Evolutionary conservation across 2,797 vertebrate species (phyloP).

Genomic region (Tokudaia muenninki): DNA sequence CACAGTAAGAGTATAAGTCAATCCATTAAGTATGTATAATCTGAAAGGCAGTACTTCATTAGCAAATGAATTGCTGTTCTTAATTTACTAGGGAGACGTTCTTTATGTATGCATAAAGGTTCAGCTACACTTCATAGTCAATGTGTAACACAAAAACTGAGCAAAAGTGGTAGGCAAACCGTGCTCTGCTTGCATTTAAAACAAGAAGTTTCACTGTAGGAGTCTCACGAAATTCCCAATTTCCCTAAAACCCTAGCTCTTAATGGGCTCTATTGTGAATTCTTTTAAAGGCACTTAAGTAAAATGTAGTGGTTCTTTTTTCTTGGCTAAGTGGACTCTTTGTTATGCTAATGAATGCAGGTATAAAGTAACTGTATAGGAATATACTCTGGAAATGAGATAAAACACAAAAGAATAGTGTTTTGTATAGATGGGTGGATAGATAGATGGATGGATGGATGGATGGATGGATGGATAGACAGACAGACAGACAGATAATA

Average conservation of each 20-base stretch:
- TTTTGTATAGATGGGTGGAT: conserved; percentile 39
- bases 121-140: conserved; percentile 36
- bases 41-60: conserved; percentile 18
- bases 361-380: conserved; percentile 21
- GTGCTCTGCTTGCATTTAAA: conserved; percentile 48
- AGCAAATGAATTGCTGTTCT: conserved; percentile 32
- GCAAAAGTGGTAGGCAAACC: not conserved
- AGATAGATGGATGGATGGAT: not conserved
- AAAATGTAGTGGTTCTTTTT: not conserved
- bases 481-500: not conserved
- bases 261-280: conserved; percentile 1
- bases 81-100: conserved; percentile 43
- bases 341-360: conserved; percentile 49
- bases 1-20: not conserved
- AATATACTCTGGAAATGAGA: conserved; percentile 35
- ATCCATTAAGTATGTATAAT: conserved; percentile 7
- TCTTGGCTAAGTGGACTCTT: conserved; percentile 33
- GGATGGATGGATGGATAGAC: not conserved
- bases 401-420: conserved; percentile 47
- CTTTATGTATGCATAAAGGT: conserved; percentile 54
- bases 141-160: conserved; percentile 55
- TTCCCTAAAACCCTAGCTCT: conserved; percentile 21
- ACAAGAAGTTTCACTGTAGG: not conserved
- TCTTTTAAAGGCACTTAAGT: conserved; percentile 43
- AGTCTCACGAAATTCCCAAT: conserved; percentile 1